These are phyloP conservation scores for Numenius arquata DNA, from an alignment of 2,113 vertebrate genomes.

Conservation along the genomic window DNA sequence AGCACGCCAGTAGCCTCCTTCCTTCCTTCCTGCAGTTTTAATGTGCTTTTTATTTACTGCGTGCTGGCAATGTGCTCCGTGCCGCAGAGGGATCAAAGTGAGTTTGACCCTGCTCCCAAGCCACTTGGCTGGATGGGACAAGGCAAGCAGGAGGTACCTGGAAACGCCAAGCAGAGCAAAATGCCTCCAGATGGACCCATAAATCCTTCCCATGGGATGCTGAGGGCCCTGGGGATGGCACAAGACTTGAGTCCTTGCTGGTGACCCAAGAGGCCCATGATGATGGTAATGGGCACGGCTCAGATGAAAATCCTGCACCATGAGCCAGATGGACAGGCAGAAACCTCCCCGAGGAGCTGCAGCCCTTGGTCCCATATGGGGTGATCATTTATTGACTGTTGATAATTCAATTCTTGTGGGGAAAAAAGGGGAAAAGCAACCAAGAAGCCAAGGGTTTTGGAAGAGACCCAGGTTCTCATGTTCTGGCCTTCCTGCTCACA, in stretches of 20 bases:
- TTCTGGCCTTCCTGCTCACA: neutral
- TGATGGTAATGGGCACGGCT: neutral
- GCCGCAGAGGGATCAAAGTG: neutral
- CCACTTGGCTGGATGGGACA: fast-evolving
- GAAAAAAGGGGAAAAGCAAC: neutral
- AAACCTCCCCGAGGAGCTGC: neutral
- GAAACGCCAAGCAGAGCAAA: neutral
- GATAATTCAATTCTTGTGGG: neutral
- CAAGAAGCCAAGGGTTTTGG: neutral
- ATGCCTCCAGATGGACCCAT: neutral
- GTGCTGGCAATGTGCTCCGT: fast-evolving
- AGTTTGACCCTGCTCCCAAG: neutral
- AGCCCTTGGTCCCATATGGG: neutral
- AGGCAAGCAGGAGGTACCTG: neutral
- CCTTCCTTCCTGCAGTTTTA: neutral
- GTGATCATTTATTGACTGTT: neutral
- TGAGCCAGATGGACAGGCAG: neutral
- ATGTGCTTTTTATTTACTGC: neutral
- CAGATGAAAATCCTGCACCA: neutral
- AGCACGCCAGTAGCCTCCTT: neutral
- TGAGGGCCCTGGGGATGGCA: neutral
- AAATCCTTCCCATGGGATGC: neutral
- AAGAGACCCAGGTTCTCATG: neutral
- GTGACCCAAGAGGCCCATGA: neutral
- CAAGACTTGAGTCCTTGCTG: neutral